Evolutionary conservation across 1,140 invertebrate species (phyloP), one percentile per base, ranked within the genome.

Genomic region (Musca vetustissima): DNA sequence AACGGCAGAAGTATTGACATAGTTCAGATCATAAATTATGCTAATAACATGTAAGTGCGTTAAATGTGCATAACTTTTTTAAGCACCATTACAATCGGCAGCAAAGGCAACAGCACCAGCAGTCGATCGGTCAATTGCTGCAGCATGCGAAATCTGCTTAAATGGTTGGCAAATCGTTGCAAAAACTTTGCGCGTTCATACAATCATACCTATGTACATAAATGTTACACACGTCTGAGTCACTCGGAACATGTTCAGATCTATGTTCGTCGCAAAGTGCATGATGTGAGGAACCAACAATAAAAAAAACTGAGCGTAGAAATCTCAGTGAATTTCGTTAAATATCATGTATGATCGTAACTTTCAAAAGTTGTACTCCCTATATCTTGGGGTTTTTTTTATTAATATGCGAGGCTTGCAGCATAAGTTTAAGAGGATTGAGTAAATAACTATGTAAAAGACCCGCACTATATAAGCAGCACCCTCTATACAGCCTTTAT

Each of bases 21-120:
- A 61, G 57, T 61, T 61, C 28, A 61, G 57, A 61, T 61, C 57
- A 61, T 61, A 61, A 61, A 61, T 61, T 61, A 61, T 61, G 57
- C 28, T 61, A 61, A 61, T 61, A 61, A 61, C 28, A 61, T 61
- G 57, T 61, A 61, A 61, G 57, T 61, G 57, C 57, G 57, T 61
- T 61, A 61, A 61, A 61, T 43, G 28, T 32, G 36, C 28, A 61
- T 19, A 61, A 19, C n/a, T 43, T 43, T 61, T 61, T 7, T 61
- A 36, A 13, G 36, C 36, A 43, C 36, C 22, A 61, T 61, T 61
- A 17, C 28, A 28, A 13, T 1, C 21, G 36, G 36, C 28, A 55
- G 17, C 57, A 61, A n/a, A n/a, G n/a, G 13, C 55, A 28, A 28
- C 55, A 28, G 17, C 52, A 55, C 28, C n/a, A 52, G 8, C 21